A percentile compares a stretch with the other conserved stretches of the same genome.
Conservation (phyloP, 2,113 vertebrate species). For the Hipposideros armiger region DNA sequence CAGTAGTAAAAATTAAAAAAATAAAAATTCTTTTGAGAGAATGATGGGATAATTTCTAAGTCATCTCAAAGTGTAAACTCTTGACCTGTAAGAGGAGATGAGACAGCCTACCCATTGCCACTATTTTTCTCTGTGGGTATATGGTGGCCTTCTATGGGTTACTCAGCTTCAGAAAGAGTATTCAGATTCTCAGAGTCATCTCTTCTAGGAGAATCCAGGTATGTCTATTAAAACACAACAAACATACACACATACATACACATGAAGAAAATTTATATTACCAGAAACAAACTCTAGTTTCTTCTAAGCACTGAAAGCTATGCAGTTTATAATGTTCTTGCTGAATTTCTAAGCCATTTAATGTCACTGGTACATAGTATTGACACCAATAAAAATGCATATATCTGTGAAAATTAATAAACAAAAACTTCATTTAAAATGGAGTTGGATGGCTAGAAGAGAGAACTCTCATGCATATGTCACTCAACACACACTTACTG, state of each 20-base stretch:
- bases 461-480: neutral
- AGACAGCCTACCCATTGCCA: neutral
- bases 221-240: neutral
- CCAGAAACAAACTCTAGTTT: neutral
- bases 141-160: neutral
- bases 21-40: neutral
- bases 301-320: neutral
- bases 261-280: neutral
- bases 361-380: neutral
- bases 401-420: neutral
- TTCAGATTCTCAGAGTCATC: neutral
- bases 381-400: neutral
- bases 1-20: neutral
- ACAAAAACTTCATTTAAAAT: neutral
- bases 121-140: neutral
- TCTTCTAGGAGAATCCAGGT: neutral
- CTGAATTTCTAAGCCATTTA: neutral
- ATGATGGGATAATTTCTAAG: slow-evolving; percentile 13
- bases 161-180: neutral
- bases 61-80: neutral
- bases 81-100: neutral
- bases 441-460: neutral
- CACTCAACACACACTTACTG: neutral
- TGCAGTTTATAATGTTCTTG: neutral
- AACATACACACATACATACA: neutral